A percentile compares a stretch with the other conserved stretches of the same genome.
Evolutionary conservation across 2,113 vertebrate species (phyloP).

Genomic region (Suricata suricatta): DNA sequence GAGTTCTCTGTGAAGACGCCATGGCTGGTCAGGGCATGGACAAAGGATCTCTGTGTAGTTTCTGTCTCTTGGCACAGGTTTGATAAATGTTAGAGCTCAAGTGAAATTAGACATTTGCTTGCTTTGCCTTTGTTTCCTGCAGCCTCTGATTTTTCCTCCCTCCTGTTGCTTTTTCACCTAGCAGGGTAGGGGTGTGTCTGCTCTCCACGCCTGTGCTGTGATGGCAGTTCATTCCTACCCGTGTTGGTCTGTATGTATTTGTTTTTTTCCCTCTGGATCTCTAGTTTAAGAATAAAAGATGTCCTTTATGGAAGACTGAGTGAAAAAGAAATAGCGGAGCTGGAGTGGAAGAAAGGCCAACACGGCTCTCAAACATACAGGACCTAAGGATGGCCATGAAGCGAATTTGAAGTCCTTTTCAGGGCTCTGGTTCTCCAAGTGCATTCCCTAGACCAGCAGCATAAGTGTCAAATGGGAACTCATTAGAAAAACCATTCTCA

Average conservation of each 20-base stretch:
- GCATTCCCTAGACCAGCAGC: neutral
- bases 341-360: neutral
- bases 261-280: neutral
- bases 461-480: neutral
- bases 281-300: neutral
- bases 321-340: neutral
- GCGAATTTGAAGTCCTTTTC: neutral
- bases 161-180: neutral
- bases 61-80: neutral
- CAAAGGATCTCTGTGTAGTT: neutral
- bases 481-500: neutral
- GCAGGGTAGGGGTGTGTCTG: neutral
- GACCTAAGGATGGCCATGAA: neutral
- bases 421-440: neutral
- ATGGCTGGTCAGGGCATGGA: neutral
- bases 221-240: neutral
- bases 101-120: neutral
- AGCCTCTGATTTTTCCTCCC: neutral
- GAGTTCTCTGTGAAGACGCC: neutral
- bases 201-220: neutral
- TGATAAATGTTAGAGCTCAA: neutral
- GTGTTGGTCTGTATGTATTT: neutral
- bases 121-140: neutral
- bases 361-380: neutral
- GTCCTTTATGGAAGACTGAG: neutral